These are phyloP conservation scores for Lamproptera curius DNA, from an alignment of 2,888 invertebrate genomes.

Conservation along the genomic window DNA sequence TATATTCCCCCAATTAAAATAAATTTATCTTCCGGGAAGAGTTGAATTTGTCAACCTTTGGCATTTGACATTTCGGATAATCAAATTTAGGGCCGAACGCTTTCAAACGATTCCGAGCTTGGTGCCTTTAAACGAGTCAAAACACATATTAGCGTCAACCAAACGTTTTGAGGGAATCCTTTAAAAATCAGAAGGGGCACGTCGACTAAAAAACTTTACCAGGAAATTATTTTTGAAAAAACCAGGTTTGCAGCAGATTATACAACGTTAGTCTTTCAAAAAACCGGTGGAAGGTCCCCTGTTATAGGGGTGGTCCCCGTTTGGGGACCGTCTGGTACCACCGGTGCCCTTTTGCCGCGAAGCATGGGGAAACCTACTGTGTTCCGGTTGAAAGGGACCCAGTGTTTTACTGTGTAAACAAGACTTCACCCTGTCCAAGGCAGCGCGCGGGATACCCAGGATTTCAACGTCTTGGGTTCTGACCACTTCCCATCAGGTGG, in stretches of 20 bases:
- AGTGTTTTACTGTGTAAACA: too few relatives aligned
- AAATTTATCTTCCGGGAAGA: constrained; percentile 83
- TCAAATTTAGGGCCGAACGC: constrained; percentile 83
- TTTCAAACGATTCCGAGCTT: constrained; percentile 83
- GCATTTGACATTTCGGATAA: constrained; percentile 89
- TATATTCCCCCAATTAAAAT: constrained; percentile 86
- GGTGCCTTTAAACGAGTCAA: constrained; percentile 86
- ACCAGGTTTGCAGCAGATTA: constrained; percentile 82
- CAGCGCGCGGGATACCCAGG: too few relatives aligned
- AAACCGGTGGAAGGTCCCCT: constrained; percentile 87
- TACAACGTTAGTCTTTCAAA: constrained; percentile 84
- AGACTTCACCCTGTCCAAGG: too few relatives aligned
- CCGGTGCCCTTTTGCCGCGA: too few relatives aligned
- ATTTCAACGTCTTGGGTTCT: too few relatives aligned
- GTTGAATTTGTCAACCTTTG: constrained; percentile 81
- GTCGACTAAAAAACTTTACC: constrained; percentile 86
- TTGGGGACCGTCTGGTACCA: too few relatives aligned
- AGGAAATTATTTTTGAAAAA: constrained; percentile 83
- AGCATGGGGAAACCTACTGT: too few relatives aligned
- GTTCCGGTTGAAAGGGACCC: too few relatives aligned
- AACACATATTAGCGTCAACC: constrained; percentile 81
- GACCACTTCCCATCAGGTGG: too few relatives aligned
- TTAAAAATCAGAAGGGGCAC: constrained; percentile 83
- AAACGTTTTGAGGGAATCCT: constrained; percentile 83
- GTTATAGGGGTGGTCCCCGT: too few relatives aligned